A percentile compares a stretch with the other conserved stretches of the same genome.
phyloP scores from a whole-genome alignment of 2,113 vertebrate species.

The Zingel zingel region DNA sequence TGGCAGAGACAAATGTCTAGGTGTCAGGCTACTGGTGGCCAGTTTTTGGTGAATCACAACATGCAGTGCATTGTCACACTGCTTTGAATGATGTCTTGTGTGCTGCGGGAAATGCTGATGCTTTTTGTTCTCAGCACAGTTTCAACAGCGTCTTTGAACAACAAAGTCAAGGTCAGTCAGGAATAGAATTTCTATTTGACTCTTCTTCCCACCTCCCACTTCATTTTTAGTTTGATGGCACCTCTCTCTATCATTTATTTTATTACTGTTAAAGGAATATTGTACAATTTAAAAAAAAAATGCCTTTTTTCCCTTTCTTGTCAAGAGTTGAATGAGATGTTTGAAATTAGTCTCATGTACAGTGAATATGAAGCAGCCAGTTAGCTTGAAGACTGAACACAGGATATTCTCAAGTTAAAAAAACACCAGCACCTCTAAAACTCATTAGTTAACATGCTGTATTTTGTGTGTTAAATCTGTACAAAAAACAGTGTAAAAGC shows the following conservation, averaged over 20 bases:
- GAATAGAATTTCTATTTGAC: not conserved
- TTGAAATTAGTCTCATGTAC: not conserved
- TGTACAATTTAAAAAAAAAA: no score
- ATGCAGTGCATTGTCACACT: slow-evolving; percentile 15
- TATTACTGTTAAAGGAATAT: not conserved
- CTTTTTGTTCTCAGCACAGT: slow-evolving; percentile 12
- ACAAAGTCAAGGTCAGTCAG: slow-evolving; percentile 50
- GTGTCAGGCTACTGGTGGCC: slow-evolving; percentile 22
- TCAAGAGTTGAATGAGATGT: not conserved
- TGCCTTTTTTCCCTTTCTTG: not conserved
- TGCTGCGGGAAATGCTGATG: slow-evolving; percentile 36
- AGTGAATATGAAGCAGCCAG: not conserved
- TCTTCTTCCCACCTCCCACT: not conserved
- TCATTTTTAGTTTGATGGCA: not conserved
- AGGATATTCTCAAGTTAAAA: not conserved
- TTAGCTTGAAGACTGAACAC: not conserved
- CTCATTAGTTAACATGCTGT: not conserved
- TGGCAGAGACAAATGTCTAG: slow-evolving; percentile 62
- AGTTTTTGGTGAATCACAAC: slow-evolving; percentile 38
- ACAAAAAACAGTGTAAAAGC: no score
- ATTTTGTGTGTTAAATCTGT: no score
- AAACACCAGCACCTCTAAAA: not conserved
- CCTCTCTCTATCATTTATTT: not conserved
- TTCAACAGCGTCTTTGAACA: slow-evolving; percentile 30
- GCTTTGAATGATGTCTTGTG: slow-evolving; percentile 35